Evolutionary conservation across 2,888 invertebrate genomes (phyloP).

Genomic region (Aspidapion aeneum): DNA sequence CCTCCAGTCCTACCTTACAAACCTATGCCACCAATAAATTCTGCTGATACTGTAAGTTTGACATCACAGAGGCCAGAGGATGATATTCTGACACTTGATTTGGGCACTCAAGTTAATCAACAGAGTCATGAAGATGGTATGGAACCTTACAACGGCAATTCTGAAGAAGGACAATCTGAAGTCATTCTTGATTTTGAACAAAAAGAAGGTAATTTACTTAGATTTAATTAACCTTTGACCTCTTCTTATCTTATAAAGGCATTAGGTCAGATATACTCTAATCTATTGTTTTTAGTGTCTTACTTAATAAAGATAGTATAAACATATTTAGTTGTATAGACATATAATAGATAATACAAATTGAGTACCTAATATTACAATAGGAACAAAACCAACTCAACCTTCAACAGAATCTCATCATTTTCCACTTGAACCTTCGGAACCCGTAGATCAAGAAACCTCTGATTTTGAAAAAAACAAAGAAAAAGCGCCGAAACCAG

Average conservation of each 20-base stretch:
- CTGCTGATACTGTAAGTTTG: conserved; percentile 41
- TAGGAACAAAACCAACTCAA: too few relatives aligned
- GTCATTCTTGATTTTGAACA: neutral
- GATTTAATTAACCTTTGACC: too few relatives aligned
- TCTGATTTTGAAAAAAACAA: conserved; percentile 44
- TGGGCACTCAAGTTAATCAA: conserved; percentile 39
- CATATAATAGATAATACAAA: too few relatives aligned
- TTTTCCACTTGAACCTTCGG: conserved; percentile 11
- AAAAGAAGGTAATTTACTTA: neutral
- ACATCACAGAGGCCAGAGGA: conserved; percentile 43
- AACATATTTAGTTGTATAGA: too few relatives aligned
- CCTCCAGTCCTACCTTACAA: conserved; percentile 43
- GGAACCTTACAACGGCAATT: conserved; percentile 28
- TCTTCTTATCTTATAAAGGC: too few relatives aligned
- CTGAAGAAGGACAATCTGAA: conserved; percentile 26
- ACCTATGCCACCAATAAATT: conserved; percentile 54
- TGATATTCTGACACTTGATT: conserved; percentile 44
- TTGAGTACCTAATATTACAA: too few relatives aligned
- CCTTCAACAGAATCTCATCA: too few relatives aligned
- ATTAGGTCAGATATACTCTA: too few relatives aligned
- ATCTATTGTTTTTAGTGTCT: too few relatives aligned
- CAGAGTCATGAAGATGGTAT: conserved; percentile 23
- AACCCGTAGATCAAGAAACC: conserved; percentile 33
- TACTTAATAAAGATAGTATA: too few relatives aligned
- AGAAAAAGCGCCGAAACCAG: conserved; percentile 36